Conservation (phyloP, 1,140 invertebrate species). For the Drosophila pseudoobscura region DNA sequence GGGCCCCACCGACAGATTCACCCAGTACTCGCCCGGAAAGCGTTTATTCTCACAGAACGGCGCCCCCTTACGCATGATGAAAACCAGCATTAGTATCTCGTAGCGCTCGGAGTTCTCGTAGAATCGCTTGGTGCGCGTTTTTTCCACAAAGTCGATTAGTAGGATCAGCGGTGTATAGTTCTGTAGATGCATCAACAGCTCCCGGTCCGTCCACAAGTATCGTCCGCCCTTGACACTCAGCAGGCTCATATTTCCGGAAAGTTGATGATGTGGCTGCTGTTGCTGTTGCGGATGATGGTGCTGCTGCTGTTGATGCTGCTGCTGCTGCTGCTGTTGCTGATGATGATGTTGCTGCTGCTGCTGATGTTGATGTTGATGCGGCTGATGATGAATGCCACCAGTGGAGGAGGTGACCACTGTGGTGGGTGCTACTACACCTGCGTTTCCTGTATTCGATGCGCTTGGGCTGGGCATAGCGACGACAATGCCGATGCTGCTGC, state of each 20-base stretch:
- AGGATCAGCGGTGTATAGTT: slow-evolving; percentile 76
- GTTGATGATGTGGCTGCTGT: slow-evolving; percentile 51
- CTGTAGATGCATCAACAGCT: slow-evolving; percentile 75
- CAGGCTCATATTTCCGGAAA: slow-evolving; percentile 62
- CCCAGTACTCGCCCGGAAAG: slow-evolving; percentile 78
- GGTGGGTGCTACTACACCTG: slow-evolving; percentile 4
- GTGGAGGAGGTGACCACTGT: slow-evolving; percentile 2
- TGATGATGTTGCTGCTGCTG: slow-evolving; percentile 12
- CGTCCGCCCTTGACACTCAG: slow-evolving; percentile 55
- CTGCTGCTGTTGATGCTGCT: slow-evolving; percentile 19
- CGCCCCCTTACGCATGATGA: slow-evolving; percentile 77
- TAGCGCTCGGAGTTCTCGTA: slow-evolving; percentile 78
- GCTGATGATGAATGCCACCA: slow-evolving; percentile 17
- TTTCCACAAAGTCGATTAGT: slow-evolving; percentile 78
- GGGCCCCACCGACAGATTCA: slow-evolving; percentile 75
- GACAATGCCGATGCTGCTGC: slow-evolving; percentile 45
- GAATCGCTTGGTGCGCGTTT: slow-evolving; percentile 77
- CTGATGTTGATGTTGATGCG: slow-evolving; percentile 7
- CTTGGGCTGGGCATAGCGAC: slow-evolving; percentile 61
- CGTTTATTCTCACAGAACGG: slow-evolving; percentile 79
- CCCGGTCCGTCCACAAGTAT: slow-evolving; percentile 75
- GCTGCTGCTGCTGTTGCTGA: slow-evolving; percentile 3
- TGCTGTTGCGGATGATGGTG: slow-evolving; percentile 24
- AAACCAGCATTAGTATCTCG: slow-evolving; percentile 78
- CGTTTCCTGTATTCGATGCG: slow-evolving; percentile 32